These are phyloP conservation scores for Calameuta pallipes DNA, from an alignment of 2,888 invertebrate genomes.

Conservation along the genomic window DNA sequence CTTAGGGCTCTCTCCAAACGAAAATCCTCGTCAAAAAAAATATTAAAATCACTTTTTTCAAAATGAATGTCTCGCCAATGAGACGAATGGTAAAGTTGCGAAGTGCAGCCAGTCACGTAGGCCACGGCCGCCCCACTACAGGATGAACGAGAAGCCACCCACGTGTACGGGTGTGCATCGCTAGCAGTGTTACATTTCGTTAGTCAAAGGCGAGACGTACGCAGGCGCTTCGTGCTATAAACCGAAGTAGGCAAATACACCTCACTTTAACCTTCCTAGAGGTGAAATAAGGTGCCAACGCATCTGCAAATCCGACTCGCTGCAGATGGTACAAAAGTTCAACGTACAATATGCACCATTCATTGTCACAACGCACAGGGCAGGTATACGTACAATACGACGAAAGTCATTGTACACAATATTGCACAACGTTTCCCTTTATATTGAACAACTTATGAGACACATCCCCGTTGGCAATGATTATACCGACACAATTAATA, in stretches of 20 bases:
- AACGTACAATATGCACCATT: neutral
- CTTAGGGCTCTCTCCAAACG: neutral
- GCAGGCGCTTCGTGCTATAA: neutral
- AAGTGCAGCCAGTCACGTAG: conserved; percentile 67
- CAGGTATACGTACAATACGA: neutral
- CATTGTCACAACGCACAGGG: neutral
- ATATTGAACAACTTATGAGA: neutral
- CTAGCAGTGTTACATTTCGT: neutral
- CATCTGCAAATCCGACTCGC: neutral
- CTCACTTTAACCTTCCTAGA: conserved; percentile 42
- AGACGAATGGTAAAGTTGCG: neutral
- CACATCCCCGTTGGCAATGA: neutral
- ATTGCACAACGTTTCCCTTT: neutral
- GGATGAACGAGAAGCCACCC: neutral
- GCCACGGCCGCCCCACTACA: conserved; percentile 47
- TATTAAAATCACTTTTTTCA: neutral
- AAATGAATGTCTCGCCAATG: neutral
- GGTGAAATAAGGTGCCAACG: conserved; percentile 34
- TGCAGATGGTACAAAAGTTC: neutral
- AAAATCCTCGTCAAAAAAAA: neutral
- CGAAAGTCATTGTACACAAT: neutral
- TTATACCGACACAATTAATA: neutral
- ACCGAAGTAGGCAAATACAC: neutral
- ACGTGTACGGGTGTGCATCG: conserved; percentile 10
- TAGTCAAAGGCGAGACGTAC: neutral